A percentile compares a stretch with the other conserved stretches of the same genome.
phyloP scores from a whole-genome alignment of 2,888 invertebrate species.

The Gymnosoma rotundatum region DNA sequence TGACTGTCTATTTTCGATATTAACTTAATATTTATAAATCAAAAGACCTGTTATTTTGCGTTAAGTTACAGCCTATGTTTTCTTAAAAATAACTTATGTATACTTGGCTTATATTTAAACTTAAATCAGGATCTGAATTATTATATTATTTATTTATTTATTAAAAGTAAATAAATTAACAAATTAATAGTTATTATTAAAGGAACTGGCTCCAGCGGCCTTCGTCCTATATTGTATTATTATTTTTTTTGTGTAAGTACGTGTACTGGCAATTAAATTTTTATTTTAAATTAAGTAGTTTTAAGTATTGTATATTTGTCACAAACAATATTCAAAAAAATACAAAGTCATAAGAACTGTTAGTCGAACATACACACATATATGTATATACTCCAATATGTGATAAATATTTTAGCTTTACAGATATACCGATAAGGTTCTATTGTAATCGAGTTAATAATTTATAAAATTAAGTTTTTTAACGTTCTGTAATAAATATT shows the following conservation, averaged over 20 bases:
- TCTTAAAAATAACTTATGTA: neutral
- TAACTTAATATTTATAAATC: neutral
- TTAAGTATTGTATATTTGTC: too few relatives aligned
- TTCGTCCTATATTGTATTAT: too few relatives aligned
- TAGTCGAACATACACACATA: too few relatives aligned
- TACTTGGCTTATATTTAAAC: too few relatives aligned
- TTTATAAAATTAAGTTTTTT: neutral
- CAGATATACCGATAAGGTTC: neutral
- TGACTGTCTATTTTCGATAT: neutral
- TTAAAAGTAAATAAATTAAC: too few relatives aligned
- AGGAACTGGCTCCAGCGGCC: too few relatives aligned
- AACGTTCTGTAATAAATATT: constrained; percentile 1
- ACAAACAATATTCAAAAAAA: too few relatives aligned
- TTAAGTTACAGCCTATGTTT: constrained; percentile 34
- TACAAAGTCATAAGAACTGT: too few relatives aligned
- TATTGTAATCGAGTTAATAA: neutral
- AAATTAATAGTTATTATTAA: too few relatives aligned
- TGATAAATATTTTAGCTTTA: neutral
- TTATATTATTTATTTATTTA: too few relatives aligned
- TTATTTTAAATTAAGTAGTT: constrained; percentile 1
- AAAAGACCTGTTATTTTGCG: neutral
- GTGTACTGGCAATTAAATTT: constrained; percentile 50
- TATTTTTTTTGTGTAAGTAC: constrained; percentile 24
- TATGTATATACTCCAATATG: neutral
- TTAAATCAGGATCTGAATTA: too few relatives aligned